These are phyloP conservation scores for Epicauta chinensis DNA, from an alignment of 1,140 invertebrate species.

Conservation along the genomic window DNA sequence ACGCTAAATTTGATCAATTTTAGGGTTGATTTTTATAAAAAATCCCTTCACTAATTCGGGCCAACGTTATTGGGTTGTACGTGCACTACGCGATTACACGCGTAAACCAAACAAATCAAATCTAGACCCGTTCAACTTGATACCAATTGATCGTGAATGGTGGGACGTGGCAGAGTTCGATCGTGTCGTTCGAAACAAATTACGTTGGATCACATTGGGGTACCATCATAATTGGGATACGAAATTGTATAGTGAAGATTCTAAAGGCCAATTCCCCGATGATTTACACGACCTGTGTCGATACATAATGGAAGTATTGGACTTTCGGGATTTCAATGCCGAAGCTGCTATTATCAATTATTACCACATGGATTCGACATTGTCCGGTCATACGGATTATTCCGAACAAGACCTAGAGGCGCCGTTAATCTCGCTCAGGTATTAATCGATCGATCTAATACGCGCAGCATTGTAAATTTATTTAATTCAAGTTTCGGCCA, in stretches of 20 bases:
- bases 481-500: slow-evolving; percentile 70
- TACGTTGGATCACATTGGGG: slow-evolving; percentile 88
- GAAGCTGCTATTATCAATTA: slow-evolving; percentile 94
- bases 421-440: slow-evolving; percentile 83
- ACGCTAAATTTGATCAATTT: slow-evolving; percentile 9
- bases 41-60: slow-evolving; percentile 76
- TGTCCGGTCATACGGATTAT: slow-evolving; percentile 87
- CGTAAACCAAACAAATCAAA: slow-evolving; percentile 72
- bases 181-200: slow-evolving; percentile 49
- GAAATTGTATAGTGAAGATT: slow-evolving; percentile 71
- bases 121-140: slow-evolving; percentile 54
- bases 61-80: slow-evolving; percentile 76
- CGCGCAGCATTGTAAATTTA: not conserved
- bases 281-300: slow-evolving; percentile 61
- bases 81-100: slow-evolving; percentile 72
- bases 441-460: slow-evolving; percentile 16
- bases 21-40: slow-evolving; percentile 69
- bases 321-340: slow-evolving; percentile 61
- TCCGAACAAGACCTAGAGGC: slow-evolving; percentile 79
- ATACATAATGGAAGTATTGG: slow-evolving; percentile 55
- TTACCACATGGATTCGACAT: slow-evolving; percentile 84
- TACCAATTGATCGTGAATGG: slow-evolving; percentile 42
- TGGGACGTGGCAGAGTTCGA: slow-evolving; percentile 40
- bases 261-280: slow-evolving; percentile 59
- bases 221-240: slow-evolving; percentile 96